Percentiles rank a stretch among this genome's conserved stretches.
Conservation (phyloP, 2,113 vertebrate genomes). For the Colius striatus region DNA sequence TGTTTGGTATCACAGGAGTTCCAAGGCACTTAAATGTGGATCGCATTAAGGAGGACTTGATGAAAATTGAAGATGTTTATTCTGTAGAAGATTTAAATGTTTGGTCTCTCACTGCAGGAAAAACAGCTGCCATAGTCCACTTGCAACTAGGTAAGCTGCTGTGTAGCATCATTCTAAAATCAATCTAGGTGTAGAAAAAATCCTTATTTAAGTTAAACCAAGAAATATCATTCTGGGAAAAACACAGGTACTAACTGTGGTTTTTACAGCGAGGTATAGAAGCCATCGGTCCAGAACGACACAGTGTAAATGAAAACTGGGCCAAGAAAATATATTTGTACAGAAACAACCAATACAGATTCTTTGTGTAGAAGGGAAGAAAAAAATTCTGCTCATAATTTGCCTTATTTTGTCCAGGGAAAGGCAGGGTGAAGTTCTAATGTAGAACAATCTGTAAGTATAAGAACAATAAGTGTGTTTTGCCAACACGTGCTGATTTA, state of each 20-base stretch:
- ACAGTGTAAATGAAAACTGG: neutral
- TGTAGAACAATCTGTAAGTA: neutral
- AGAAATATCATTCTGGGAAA: neutral
- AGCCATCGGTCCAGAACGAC: neutral
- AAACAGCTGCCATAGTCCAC: constrained; percentile 89
- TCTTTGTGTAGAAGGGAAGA: fast-evolving
- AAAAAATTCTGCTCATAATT: neutral
- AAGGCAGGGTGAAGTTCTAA: neutral
- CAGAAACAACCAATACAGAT: neutral
- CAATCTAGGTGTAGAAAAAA: neutral
- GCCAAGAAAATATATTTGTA: neutral
- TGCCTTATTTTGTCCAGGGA: neutral
- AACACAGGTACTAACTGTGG: neutral
- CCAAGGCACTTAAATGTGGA: constrained; percentile 89
- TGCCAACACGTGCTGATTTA: neutral
- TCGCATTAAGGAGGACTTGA: constrained; percentile 87
- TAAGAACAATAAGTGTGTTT: neutral
- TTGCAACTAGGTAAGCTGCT: constrained; percentile 89
- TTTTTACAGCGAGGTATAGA: neutral
- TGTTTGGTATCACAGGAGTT: constrained; percentile 79
- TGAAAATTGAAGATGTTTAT: constrained; percentile 93
- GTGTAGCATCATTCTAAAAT: neutral
- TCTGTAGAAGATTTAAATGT: constrained; percentile 93
- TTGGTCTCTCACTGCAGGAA: constrained; percentile 94
- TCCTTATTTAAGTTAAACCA: neutral